Base-by-base conservation (phyloP, 2,888 invertebrate species). In the Gymnocheta viridis region DNA sequence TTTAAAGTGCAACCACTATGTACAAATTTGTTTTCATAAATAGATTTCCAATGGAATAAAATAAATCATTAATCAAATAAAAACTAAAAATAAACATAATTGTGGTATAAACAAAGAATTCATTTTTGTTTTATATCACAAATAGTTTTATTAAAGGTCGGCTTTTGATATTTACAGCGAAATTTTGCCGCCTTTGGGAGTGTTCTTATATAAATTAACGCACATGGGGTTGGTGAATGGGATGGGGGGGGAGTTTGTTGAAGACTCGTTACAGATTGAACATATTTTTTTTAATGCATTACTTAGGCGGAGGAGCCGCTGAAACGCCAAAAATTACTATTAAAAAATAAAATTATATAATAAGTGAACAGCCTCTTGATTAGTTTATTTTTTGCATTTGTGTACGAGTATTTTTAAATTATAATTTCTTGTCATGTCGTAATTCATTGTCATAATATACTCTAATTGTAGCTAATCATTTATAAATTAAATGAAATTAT, bases 11-110 rank as follows among this genome's bases (percentile, higher is more conserved):
- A 70, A 56, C 19, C 29, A 44, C 5, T 38, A 44, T n/a, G n/a
- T n/a, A n/a, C n/a, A 12, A 32, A 73, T 19, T 60, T 49, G 29
- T 17, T 56, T 56, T 51, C 12, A 29, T 29, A 51, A 73, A 62
- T 51, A 29, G 17, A 51, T 32, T 56, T 41, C 5, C 22, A 24
- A 44, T 51, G 44, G 12, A 54, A 56, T 22, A 9, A 54, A 64
- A 66, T 54, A 64, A 38, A 76, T 29, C 54, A 56, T 76, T 66
- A 66, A 56, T 44, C 29, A 76, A 56, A 47, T 24, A 60, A 32
- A 44, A 47, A 56, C 17, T 56, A 66, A 47, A 56, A 66, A 56
- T 66, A 67, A 44, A 62, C 9, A 56, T 66, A 58, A 66, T 76
- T 66, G 54, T 58, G 66, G 66, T 47, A n/a, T 74, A 38, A n/a